Base-by-base conservation (phyloP, 23 tunicate genomes). In the Clavelina lepadiformis region DNA sequence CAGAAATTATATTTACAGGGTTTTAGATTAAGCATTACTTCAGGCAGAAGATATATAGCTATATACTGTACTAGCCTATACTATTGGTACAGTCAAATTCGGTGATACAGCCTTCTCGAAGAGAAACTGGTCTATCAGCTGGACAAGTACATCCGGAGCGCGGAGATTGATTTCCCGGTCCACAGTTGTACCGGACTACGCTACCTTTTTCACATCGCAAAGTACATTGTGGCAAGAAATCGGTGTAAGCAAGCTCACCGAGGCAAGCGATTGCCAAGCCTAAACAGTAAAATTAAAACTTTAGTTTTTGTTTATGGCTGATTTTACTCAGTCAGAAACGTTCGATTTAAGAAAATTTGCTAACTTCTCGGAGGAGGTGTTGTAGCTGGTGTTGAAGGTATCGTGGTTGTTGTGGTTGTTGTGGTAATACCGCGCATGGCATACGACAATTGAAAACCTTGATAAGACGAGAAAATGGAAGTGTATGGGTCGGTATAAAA, bases 91-190 rank as follows among this genome's bases (percentile, higher is more conserved):
- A n/a, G n/a, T n/a, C n/a, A n/a, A n/a, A n/a, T n/a, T n/a, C n/a
- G n/a, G 72, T 46, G 7, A 66, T 21, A 57, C 72, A 66, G 5
- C 3, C 3, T 22, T 23, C 27, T 3, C 72, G 56, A 28, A 5
- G 29, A 19, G 47, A 5, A 46, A 66, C 72, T 3, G 72, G 72
- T 7, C 72, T 46, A 28, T 66, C 72, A 4, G 56, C 30, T 46
- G 72, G 72, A 28, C 72, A 66, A 28, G 29, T 37, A 26, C 72
- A 66, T 3, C 46, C 72, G 33, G n/a, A 22, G 3, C 72, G 56
- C 15, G 11, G 49, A 8, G 46, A 28, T 5, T 4, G 35, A 7
- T 18, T 3, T 3, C 19, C 35, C 33, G 56, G 19, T 3, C 28
- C 21, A 37, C 72, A 66, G 57, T 31, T 46, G 15, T 26, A 37